Evolutionary conservation across 2,113 vertebrate species (phyloP), one percentile per base, ranked within the genome.

Genomic region (Myotis brandtii): DNA sequence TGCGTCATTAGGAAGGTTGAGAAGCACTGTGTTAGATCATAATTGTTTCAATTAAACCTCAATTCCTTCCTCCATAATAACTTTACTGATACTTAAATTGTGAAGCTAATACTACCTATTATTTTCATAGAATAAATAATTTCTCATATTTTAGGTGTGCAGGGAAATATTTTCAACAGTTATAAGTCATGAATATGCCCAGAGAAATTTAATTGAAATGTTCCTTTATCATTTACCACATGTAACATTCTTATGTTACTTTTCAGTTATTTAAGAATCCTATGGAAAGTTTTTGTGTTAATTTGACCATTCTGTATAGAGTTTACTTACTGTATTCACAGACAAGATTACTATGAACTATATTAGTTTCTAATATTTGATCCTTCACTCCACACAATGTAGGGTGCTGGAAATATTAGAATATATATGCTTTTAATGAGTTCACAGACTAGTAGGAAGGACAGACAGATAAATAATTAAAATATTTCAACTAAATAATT

Each of bases 221-320:
- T 50, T 34, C 5, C 16, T 89, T 73, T 37, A 50, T 70, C 18
- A 81, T 56, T 87, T 91, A 70, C 25, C 34, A 67, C 20, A 50
- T 32, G 27, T 6, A 64, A 84, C 2, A 70, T 80, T 56, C 16
- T 89, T 50, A 72, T 20, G 3, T 54, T 69, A 87, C 6, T 80
- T 92, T 14, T 89, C 66, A 59, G 16, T 72, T 72, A 82, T 79
- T 67, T 83, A 80, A 85, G 37, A 89, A 85, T 82, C 52, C n/a
- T 79, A 11, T 59, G 85, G 34, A 69, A 92, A 90, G 1, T 5
- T 3, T 75, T 86, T 73, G 1, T 67, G 27, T 79, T 86, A 43
- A 83, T 56, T 62, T 94, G 79, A 66, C 17, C 66, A 76, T 64
- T 87, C 20, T 34, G 12, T 81, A 87, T 17, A 93, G 77, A 81